phyloP scores from a whole-genome alignment of 2,888 invertebrate genomes.

The Ryuthela nishihirai region DNA sequence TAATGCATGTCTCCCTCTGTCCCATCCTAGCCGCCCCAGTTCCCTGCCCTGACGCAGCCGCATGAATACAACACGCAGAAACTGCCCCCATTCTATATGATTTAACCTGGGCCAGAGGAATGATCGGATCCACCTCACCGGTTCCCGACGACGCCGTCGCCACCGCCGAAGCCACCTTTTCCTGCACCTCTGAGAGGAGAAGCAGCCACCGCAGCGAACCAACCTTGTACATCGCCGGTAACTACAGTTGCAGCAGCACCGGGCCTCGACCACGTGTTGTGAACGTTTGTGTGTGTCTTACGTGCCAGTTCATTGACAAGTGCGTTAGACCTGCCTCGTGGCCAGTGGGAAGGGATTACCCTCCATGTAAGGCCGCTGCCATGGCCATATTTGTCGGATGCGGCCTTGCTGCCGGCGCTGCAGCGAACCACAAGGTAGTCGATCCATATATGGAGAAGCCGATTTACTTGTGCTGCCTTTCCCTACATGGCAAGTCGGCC shows the following conservation, averaged over 20 bases:
- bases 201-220: background rate
- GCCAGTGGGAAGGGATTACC: background rate
- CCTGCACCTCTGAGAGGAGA: background rate
- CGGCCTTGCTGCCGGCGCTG: slow-evolving; percentile 4
- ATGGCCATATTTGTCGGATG: background rate
- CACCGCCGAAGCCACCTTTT: background rate
- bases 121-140: background rate
- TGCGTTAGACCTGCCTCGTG: background rate
- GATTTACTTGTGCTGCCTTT: background rate
- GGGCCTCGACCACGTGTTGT: background rate
- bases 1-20: no score
- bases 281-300: background rate
- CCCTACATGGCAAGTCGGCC: background rate
- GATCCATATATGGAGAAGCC: slow-evolving; percentile 1
- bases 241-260: background rate
- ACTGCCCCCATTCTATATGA: slow-evolving; percentile 25
- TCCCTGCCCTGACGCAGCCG: background rate
- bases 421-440: background rate
- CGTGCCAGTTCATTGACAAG: background rate
- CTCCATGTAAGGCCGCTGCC: background rate
- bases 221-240: no score
- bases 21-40: background rate
- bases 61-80: slow-evolving; percentile 11
- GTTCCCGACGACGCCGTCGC: no score
- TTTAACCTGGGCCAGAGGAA: background rate